phyloP scores from a whole-genome alignment of 2,113 vertebrate species.

The Podarcis cretensis region DNA sequence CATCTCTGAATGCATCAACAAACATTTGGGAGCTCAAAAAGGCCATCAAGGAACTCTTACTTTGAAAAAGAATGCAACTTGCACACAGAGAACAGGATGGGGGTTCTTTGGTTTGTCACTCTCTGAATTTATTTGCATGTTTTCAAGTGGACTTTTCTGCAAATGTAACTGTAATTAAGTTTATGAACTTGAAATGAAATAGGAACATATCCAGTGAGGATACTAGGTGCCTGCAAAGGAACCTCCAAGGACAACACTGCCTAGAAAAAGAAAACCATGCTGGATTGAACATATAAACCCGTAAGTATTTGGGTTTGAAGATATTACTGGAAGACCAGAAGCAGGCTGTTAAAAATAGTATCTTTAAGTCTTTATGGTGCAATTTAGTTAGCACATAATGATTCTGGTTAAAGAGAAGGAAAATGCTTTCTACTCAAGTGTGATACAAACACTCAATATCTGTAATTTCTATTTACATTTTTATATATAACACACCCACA shows the following conservation, averaged over 20 bases:
- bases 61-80: neutral
- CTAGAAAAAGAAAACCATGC: neutral
- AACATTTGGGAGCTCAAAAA: neutral
- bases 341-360: neutral
- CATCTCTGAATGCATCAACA: constrained; percentile 3
- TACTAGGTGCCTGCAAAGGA: constrained; percentile 18
- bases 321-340: neutral
- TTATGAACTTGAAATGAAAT: constrained; percentile 19
- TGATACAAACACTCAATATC: neutral
- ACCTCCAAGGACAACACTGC: constrained; percentile 13
- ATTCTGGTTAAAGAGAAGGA: neutral
- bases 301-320: neutral
- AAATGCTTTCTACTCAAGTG: neutral
- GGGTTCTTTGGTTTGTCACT: neutral
- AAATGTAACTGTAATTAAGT: constrained; percentile 8
- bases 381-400: neutral
- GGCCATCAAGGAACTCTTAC: neutral
- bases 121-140: constrained; percentile 14
- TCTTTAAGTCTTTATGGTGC: neutral
- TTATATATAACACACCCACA: neutral
- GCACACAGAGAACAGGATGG: neutral
- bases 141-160: constrained; percentile 10
- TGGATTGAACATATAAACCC: neutral
- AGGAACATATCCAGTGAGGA: constrained; percentile 21
- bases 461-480: neutral